Evolutionary conservation across 2,888 invertebrate genomes (phyloP).

Genomic region (Notodonta ziczac): DNA sequence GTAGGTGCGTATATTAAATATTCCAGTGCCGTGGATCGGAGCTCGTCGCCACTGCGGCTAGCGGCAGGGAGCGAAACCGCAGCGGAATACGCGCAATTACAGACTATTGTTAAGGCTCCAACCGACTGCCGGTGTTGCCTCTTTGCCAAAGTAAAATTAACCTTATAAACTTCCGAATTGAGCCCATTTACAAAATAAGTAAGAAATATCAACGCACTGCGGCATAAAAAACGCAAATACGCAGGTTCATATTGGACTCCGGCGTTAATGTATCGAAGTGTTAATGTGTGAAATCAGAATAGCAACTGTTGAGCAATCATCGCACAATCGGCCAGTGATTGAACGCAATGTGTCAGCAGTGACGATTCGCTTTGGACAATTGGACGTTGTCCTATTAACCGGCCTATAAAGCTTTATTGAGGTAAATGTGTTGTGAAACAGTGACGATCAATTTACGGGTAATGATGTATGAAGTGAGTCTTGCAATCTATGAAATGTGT

Average conservation of each 20-base stretch:
- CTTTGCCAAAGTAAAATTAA: no score
- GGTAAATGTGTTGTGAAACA: slow-evolving; percentile 28
- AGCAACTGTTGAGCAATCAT: slow-evolving; percentile 31
- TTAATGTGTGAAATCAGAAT: slow-evolving; percentile 28
- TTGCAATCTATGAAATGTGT: not conserved
- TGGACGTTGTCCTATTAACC: slow-evolving; percentile 27
- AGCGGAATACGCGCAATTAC: slow-evolving; percentile 62
- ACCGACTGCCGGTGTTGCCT: no score
- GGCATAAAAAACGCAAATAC: no score
- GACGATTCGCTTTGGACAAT: slow-evolving; percentile 29
- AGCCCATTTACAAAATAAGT: no score
- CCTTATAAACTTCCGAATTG: no score
- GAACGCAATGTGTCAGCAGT: slow-evolving; percentile 26
- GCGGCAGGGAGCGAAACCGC: slow-evolving; percentile 55
- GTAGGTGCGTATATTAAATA: slow-evolving; percentile 44
- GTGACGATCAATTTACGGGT: slow-evolving; percentile 22
- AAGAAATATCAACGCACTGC: no score
- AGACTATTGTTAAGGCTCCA: slow-evolving; percentile 51
- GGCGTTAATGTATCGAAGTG: slow-evolving; percentile 8
- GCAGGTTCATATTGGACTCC: no score
- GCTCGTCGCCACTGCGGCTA: slow-evolving; percentile 36
- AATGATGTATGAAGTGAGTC: slow-evolving; percentile 1
- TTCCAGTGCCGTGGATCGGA: slow-evolving; percentile 27
- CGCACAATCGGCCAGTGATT: slow-evolving; percentile 42
- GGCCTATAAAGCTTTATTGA: slow-evolving; percentile 32